Conservation (phyloP, 1,140 invertebrate genomes). For the Drosophila parabipectinata region DNA sequence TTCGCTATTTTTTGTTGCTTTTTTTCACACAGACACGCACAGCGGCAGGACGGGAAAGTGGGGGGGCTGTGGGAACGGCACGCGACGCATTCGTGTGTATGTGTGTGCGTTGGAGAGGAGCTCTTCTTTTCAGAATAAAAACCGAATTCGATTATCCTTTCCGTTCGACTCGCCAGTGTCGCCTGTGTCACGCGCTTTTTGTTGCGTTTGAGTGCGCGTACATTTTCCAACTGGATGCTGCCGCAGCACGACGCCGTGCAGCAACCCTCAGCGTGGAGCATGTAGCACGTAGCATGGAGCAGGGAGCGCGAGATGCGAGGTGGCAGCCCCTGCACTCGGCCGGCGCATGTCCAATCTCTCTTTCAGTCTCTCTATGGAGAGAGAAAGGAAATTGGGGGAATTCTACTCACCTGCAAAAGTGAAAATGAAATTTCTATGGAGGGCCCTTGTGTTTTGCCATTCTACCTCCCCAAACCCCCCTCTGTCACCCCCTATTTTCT, state of each 20-base stretch:
- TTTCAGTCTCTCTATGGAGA: slow-evolving; percentile 5
- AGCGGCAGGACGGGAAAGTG: slow-evolving; percentile 10
- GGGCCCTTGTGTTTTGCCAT: slow-evolving; percentile 40
- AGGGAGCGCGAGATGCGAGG: slow-evolving; percentile 14
- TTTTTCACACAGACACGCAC: slow-evolving; percentile 62
- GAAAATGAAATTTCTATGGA: slow-evolving; percentile 77
- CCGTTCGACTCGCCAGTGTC: slow-evolving; percentile 39
- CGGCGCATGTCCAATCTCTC: slow-evolving; percentile 54
- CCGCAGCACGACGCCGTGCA: slow-evolving; percentile 26
- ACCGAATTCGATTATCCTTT: slow-evolving; percentile 38
- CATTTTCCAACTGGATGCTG: slow-evolving; percentile 80
- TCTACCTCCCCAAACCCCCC: not conserved
- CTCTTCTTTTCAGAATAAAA: slow-evolving; percentile 5
- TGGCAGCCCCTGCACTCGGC: slow-evolving; percentile 14
- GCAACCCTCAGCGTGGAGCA: slow-evolving; percentile 8
- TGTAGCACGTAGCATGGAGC: not conserved
- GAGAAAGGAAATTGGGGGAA: not conserved
- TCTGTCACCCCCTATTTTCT: not conserved
- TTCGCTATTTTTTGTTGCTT: slow-evolving; percentile 27
- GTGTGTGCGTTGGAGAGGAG: slow-evolving; percentile 12
- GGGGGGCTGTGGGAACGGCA: slow-evolving; percentile 49
- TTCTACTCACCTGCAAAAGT: slow-evolving; percentile 68
- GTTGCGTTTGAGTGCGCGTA: slow-evolving; percentile 76
- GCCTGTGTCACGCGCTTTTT: slow-evolving; percentile 63
- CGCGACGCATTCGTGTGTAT: slow-evolving; percentile 55